A percentile compares a stretch with the other conserved stretches of the same genome.
Evolutionary conservation across 1,140 invertebrate genomes (phyloP).

Genomic region (Drosophila virilis): DNA sequence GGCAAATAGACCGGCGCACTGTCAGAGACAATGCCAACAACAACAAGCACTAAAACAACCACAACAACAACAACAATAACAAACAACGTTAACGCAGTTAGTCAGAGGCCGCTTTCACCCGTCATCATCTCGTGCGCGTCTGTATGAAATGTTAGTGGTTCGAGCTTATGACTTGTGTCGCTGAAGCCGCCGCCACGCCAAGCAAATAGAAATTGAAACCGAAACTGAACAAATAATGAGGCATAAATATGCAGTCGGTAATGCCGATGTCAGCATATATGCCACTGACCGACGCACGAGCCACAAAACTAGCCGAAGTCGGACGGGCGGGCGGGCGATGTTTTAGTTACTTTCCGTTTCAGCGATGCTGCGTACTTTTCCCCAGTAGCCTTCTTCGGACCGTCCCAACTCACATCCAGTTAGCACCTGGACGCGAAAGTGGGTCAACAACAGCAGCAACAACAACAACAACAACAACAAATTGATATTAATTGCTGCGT

Average conservation of each 20-base stretch:
- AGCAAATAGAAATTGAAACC: slow-evolving; percentile 78
- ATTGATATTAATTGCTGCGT: slow-evolving; percentile 49
- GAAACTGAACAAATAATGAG: slow-evolving; percentile 80
- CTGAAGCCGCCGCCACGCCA: slow-evolving; percentile 21
- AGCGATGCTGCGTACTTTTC: slow-evolving; percentile 4
- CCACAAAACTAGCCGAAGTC: not conserved
- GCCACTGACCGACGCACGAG: slow-evolving; percentile 31
- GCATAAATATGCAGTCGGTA: slow-evolving; percentile 71
- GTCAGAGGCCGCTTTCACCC: slow-evolving; percentile 73
- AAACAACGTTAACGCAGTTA: slow-evolving; percentile 48
- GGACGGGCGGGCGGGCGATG: slow-evolving; percentile 14
- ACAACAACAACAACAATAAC: slow-evolving; percentile 7
- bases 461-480: slow-evolving; percentile 15
- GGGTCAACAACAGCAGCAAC: slow-evolving; percentile 52
- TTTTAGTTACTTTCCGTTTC: slow-evolving; percentile 61
- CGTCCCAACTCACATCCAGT: slow-evolving; percentile 37
- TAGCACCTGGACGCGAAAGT: slow-evolving; percentile 75
- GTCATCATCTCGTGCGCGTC: slow-evolving; percentile 61
- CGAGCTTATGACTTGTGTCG: slow-evolving; percentile 53
- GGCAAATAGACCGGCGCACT: slow-evolving; percentile 28
- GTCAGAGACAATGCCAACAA: slow-evolving; percentile 1
- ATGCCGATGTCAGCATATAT: slow-evolving; percentile 32
- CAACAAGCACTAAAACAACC: slow-evolving; percentile 9
- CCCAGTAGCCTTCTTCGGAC: slow-evolving; percentile 14
- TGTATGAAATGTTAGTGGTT: slow-evolving; percentile 52